Evolutionary conservation across 2,113 vertebrate species (phyloP).

Genomic region (Actenoides lindsayi): DNA sequence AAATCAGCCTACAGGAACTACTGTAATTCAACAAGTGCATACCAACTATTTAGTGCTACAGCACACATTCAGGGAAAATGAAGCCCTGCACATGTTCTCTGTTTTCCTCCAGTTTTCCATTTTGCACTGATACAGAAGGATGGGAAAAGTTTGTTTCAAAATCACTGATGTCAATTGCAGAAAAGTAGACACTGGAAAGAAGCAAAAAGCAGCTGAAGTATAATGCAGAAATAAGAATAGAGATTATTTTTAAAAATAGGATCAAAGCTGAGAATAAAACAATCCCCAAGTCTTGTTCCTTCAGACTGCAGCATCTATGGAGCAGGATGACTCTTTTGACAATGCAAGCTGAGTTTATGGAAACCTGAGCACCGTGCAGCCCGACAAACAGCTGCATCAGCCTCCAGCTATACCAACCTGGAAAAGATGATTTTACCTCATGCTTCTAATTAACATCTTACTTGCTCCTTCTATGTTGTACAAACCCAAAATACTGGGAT

Average conservation of each 20-base stretch:
- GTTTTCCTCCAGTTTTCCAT: background rate
- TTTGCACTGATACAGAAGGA: background rate
- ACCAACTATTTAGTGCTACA: background rate
- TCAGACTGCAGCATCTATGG: background rate
- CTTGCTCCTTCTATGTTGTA: background rate
- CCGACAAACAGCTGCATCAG: background rate
- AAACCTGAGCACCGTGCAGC: background rate
- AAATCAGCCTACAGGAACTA: background rate
- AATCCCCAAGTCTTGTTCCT: background rate
- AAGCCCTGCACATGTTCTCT: background rate
- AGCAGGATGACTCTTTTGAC: background rate
- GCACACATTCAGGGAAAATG: background rate
- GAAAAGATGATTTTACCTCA: background rate
- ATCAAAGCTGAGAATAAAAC: background rate
- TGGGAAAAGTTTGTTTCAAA: background rate
- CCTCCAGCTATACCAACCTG: background rate
- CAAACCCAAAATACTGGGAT: background rate
- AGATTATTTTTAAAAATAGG: background rate
- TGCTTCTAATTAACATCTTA: background rate
- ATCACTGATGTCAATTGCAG: background rate
- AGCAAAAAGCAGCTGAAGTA: background rate
- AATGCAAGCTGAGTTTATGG: background rate
- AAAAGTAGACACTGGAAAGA: accelerated
- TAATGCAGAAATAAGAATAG: background rate
- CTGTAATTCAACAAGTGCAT: background rate